phyloP scores from a whole-genome alignment of 2,797 vertebrate genomes.

The Dallia pectoralis region DNA sequence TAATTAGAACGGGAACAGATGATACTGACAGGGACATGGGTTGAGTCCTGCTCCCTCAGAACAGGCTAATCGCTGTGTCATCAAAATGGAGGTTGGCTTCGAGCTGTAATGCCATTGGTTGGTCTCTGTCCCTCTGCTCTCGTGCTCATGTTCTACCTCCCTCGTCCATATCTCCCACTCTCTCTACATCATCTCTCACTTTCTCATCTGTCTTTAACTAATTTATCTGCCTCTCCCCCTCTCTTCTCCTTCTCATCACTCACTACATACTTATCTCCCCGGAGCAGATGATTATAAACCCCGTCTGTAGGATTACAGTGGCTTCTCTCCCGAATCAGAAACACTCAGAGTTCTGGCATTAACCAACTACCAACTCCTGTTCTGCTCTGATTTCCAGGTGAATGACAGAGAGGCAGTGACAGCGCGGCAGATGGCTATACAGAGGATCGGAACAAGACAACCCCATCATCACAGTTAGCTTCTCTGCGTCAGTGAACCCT shows the following conservation, averaged over 20 bases:
- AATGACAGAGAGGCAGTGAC: slow-evolving; percentile 9
- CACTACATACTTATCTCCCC: slow-evolving; percentile 48
- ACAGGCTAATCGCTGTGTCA: background rate
- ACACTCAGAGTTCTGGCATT: slow-evolving; percentile 57
- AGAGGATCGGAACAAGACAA: background rate
- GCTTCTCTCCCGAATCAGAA: slow-evolving; percentile 55
- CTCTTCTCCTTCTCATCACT: slow-evolving; percentile 12
- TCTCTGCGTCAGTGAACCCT: background rate
- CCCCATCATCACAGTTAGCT: background rate
- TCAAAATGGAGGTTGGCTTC: background rate
- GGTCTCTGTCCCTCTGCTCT: background rate
- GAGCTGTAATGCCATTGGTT: background rate
- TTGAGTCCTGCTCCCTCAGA: background rate
- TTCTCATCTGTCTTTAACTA: background rate
- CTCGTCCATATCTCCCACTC: slow-evolving; percentile 5
- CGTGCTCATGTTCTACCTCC: background rate
- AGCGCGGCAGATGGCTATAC: background rate
- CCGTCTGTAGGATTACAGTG: slow-evolving; percentile 58
- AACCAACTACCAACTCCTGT: slow-evolving; percentile 27
- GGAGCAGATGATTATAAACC: slow-evolving; percentile 55
- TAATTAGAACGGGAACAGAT: background rate
- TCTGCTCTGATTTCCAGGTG: slow-evolving; percentile 19
- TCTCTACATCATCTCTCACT: background rate
- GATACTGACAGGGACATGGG: background rate
- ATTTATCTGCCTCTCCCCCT: background rate